A percentile compares a stretch with the other conserved stretches of the same genome.
Conservation (phyloP, 1,140 invertebrate species). For the Propsilocerus akamusi region DNA sequence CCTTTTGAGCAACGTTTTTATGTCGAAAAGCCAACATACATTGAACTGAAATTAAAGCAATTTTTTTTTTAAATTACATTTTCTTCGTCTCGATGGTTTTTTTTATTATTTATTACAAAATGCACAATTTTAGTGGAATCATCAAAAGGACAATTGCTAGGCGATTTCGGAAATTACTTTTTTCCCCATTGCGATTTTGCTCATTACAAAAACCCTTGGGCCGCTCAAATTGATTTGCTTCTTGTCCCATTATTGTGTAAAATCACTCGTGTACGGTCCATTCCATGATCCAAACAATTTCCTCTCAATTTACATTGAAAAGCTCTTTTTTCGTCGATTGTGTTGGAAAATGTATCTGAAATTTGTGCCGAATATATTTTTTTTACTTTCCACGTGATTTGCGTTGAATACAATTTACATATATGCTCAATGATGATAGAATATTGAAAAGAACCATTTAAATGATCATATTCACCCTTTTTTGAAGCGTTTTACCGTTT, state of each 20-base stretch:
- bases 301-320: background rate
- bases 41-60: too few species aligned
- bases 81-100: background rate
- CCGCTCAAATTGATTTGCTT: background rate
- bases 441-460: background rate
- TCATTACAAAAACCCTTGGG: background rate
- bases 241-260: background rate
- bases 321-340: background rate
- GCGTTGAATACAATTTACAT: too few species aligned
- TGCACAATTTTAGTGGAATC: background rate
- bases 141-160: too few species aligned
- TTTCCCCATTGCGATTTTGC: background rate
- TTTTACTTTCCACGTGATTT: background rate
- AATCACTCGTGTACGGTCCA: background rate
- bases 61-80: too few species aligned
- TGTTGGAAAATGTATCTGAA: too few species aligned
- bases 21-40: too few species aligned
- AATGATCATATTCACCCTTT: background rate
- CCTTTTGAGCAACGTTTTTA: too few species aligned
- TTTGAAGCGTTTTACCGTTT: too few species aligned
- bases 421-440: background rate
- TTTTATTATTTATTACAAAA: background rate
- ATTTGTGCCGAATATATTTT: too few species aligned
- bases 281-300: background rate
- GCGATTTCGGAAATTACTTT: background rate